Percentiles rank a stretch among this genome's conserved stretches.
These are phyloP conservation scores for Lepidurus packardi DNA, from an alignment of 1,140 invertebrate species.

Conservation along the genomic window DNA sequence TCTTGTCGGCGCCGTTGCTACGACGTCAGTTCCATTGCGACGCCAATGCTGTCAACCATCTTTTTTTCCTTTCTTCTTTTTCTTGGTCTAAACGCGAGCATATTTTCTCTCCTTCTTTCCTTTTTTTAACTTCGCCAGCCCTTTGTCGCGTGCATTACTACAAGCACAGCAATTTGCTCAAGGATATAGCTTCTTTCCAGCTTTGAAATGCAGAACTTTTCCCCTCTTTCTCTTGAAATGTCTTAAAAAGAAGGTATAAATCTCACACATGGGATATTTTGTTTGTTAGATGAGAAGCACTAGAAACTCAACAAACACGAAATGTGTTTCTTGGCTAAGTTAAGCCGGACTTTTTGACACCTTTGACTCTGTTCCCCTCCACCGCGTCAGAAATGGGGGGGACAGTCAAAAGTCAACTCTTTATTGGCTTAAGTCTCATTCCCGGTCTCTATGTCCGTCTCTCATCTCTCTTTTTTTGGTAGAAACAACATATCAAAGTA, in stretches of 20 bases:
- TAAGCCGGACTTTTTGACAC: not conserved
- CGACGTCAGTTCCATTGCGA: constrained; percentile 18
- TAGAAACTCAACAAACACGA: not conserved
- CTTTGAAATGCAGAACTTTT: not conserved
- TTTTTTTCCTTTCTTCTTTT: not conserved
- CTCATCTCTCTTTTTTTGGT: too few species aligned
- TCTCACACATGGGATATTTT: too few species aligned
- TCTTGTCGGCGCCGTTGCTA: constrained; percentile 16
- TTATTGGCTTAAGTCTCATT: not conserved
- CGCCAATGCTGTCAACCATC: not conserved
- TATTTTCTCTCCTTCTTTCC: not conserved
- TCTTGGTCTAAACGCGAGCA: not conserved
- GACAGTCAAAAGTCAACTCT: not conserved
- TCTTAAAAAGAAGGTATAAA: too few species aligned
- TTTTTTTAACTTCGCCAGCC: not conserved
- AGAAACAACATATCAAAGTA: not conserved
- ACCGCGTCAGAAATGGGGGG: too few species aligned
- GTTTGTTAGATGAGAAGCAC: not conserved
- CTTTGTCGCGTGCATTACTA: not conserved
- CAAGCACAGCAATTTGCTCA: not conserved
- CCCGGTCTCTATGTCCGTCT: not conserved
- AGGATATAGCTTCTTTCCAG: too few species aligned
- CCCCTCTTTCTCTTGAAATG: not conserved
- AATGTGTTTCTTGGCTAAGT: not conserved
- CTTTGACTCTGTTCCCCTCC: not conserved